These are phyloP conservation scores for Sipha maydis DNA, from an alignment of 2,888 invertebrate genomes.

Conservation along the genomic window DNA sequence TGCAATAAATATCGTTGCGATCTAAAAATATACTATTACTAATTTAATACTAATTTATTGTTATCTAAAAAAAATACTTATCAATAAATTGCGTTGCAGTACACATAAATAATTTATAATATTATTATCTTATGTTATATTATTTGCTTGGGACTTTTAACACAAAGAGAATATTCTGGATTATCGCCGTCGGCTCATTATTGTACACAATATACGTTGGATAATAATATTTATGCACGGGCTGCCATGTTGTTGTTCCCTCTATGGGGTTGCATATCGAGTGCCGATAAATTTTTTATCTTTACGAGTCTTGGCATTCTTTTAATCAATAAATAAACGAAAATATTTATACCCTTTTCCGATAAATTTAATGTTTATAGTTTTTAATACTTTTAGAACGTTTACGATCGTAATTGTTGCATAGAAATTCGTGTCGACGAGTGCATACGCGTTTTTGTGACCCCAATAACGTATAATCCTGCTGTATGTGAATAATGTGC, in stretches of 20 bases:
- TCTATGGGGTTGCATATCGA: neutral
- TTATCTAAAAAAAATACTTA: neutral
- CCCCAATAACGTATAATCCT: conserved; percentile 33
- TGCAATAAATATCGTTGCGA: neutral
- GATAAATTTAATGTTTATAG: conserved; percentile 32
- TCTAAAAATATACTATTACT: too few relatives aligned
- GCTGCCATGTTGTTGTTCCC: neutral
- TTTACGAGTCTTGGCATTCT: conserved; percentile 13
- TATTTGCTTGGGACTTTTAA: neutral
- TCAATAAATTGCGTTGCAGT: neutral
- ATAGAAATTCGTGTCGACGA: conserved; percentile 31
- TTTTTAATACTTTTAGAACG: conserved; percentile 38
- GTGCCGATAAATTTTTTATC: conserved; percentile 34
- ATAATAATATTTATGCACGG: neutral
- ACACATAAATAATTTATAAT: neutral
- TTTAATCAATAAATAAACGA: conserved; percentile 47
- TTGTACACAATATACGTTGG: neutral
- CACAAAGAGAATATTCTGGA: conserved; percentile 9
- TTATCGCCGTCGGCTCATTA: neutral
- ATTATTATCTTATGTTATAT: neutral
- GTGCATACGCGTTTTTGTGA: conserved; percentile 32
- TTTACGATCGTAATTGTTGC: conserved; percentile 44
- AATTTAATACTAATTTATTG: too few relatives aligned
- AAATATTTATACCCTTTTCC: conserved; percentile 23
- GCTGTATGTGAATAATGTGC: neutral